These are phyloP conservation scores for Belonocnema kinseyi DNA, from an alignment of 1,140 invertebrate species.

Conservation along the genomic window DNA sequence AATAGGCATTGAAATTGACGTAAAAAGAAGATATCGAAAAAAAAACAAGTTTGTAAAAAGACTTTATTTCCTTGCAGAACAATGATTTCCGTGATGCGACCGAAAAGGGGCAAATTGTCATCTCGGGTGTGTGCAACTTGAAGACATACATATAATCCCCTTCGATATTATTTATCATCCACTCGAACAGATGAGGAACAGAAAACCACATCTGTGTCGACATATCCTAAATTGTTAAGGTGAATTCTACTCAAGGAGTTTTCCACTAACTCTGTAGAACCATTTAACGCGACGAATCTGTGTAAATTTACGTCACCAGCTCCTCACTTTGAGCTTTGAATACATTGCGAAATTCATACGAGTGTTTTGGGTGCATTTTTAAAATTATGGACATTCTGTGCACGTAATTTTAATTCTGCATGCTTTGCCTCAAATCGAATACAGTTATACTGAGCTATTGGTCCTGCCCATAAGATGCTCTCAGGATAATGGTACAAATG, in stretches of 20 bases:
- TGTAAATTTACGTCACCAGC: slow-evolving; percentile 21
- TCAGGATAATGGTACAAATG: slow-evolving; percentile 38
- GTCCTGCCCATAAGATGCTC: slow-evolving; percentile 36
- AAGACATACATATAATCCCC: too few relatives aligned
- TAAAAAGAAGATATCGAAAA: too few relatives aligned
- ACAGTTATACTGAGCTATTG: slow-evolving; percentile 14
- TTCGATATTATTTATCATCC: too few relatives aligned
- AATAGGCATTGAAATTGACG: too few relatives aligned
- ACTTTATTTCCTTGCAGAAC: too few relatives aligned
- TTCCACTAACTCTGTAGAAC: background rate
- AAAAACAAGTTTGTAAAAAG: too few relatives aligned
- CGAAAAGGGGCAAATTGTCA: too few relatives aligned
- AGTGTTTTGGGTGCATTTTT: slow-evolving; percentile 39
- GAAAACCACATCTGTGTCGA: too few relatives aligned
- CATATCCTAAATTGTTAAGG: too few relatives aligned
- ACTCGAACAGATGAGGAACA: background rate
- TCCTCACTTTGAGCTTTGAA: slow-evolving; percentile 33
- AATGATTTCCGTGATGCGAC: too few relatives aligned
- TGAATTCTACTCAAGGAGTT: slow-evolving; percentile 21
- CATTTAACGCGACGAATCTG: background rate
- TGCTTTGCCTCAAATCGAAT: slow-evolving; percentile 32
- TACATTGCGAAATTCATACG: slow-evolving; percentile 31
- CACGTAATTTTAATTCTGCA: slow-evolving; percentile 14
- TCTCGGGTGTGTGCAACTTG: too few relatives aligned
- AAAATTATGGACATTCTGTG: slow-evolving; percentile 35